These are phyloP conservation scores for Porites cylindrica DNA, from an alignment of 92 coral and sea anemone genomes.

Conservation along the genomic window DNA sequence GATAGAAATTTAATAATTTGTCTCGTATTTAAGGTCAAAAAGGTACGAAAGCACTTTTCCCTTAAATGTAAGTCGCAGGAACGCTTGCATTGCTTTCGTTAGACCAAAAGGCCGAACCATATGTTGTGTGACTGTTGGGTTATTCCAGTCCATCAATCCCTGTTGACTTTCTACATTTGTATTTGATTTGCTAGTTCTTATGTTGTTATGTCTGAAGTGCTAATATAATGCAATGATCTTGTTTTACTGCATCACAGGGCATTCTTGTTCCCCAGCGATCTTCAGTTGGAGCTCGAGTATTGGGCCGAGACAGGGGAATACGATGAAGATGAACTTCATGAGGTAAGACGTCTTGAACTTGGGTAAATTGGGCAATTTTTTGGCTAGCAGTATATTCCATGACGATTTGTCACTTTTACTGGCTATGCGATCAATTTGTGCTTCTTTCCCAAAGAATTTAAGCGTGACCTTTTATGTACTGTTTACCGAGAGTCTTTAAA, in stretches of 20 bases:
- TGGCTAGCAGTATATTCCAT: no score
- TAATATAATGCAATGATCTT: not conserved
- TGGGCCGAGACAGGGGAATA: conserved; percentile 99
- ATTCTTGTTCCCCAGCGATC: conserved; percentile 95
- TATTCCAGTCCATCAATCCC: not conserved
- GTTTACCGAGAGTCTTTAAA: no score
- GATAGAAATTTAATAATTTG: no score
- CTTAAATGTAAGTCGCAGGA: no score
- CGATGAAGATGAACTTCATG: conserved; percentile 91
- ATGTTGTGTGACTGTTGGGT: no score
- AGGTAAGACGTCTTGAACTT: conserved; percentile 58
- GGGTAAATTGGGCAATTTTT: no score
- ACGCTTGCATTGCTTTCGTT: not conserved
- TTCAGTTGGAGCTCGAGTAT: conserved; percentile 96
- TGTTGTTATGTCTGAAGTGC: not conserved
- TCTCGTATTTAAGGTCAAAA: no score
- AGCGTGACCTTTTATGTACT: no score
- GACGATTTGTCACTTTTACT: no score
- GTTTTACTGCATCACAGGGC: conserved; percentile 66
- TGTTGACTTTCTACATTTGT: not conserved
- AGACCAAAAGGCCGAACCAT: not conserved
- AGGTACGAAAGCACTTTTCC: no score
- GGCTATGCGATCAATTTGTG: no score
- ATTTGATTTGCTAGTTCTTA: not conserved
- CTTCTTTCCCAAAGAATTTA: no score